These are phyloP conservation scores for Leucophenga maculata DNA, from an alignment of 2,888 invertebrate species.

Conservation along the genomic window DNA sequence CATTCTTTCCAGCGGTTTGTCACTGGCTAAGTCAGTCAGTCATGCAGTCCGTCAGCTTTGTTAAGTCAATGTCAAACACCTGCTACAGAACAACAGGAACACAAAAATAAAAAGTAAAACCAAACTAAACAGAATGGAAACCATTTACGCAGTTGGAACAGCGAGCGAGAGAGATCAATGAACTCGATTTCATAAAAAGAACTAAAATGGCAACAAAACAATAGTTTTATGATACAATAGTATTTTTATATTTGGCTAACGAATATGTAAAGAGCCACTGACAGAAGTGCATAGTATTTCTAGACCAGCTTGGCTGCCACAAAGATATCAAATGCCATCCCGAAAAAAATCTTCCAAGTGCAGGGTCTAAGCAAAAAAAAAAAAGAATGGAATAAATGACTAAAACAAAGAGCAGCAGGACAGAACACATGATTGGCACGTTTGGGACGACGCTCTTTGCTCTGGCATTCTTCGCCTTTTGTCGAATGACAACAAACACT, in stretches of 20 bases:
- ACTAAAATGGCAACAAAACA: too few species aligned
- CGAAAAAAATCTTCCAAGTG: slow-evolving; percentile 1
- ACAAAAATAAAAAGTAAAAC: background rate
- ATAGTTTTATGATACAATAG: background rate
- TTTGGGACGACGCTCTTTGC: slow-evolving; percentile 12
- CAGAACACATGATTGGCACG: slow-evolving; percentile 36
- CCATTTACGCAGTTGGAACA: background rate
- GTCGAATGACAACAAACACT: background rate
- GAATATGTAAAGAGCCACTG: slow-evolving; percentile 1
- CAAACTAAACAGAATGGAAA: slow-evolving; percentile 1
- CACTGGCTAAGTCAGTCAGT: background rate
- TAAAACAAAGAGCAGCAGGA: background rate
- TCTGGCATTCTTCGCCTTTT: background rate
- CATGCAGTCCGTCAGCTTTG: slow-evolving; percentile 16
- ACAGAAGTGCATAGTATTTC: background rate
- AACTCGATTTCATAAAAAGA: background rate
- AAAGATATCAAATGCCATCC: slow-evolving; percentile 25
- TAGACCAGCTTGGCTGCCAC: background rate
- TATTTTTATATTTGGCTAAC: slow-evolving; percentile 22
- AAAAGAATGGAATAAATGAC: background rate
- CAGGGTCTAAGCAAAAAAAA: background rate
- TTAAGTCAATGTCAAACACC: slow-evolving; percentile 58
- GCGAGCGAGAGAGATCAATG: background rate
- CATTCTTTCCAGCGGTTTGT: slow-evolving; percentile 27
- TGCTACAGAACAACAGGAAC: slow-evolving; percentile 44